Base-by-base conservation (phyloP, 2,797 vertebrate genomes). In the Pogonophryne albipinna region DNA sequence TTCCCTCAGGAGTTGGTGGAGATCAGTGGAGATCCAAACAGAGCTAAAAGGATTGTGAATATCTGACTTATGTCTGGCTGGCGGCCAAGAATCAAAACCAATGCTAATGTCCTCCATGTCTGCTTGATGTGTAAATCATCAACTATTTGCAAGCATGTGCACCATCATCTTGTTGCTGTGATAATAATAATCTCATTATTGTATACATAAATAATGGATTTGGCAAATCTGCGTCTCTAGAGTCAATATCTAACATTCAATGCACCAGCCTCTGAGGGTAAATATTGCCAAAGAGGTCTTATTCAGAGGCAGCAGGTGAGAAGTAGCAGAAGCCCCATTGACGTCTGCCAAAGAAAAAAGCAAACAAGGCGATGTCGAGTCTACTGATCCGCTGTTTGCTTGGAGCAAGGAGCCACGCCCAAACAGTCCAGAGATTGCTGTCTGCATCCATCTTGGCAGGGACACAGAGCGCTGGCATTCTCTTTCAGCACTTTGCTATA, bases 401-500 rank as follows among this genome's bases (percentile, higher is more conserved):
- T 53, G 84, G 80, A 86, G 71, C 62, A 44, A 71, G 63, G 66
- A 78, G 73, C 86, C 86, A 85, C 90, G 69, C 92, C 91, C 86
- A 64, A 76, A 79, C 88, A 85, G 82, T 83, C 80, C 66, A 1
- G 78, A 89, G 89, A 91, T 92, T 90, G 80, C 88, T 69, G 84
- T 86, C 86, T 81, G 77, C 86, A 80, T 93, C 85, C 87, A 89
- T 94, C 88, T 93, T 92, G 93, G 91, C 91, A 85, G 73, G 78
- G 83, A 89, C 84, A 90, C 84, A 92, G 87, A 91, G 77, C 31
- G 63, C 86, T 85, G 92, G 89, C 87, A 87, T 91, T 81, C 84
- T 87, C 92, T 90, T 92, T 94, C 90, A 93, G 88, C 87, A 84
- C 88, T 78, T 83, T 55, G 81, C 91, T 85, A 88, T 92, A 92